Evolutionary conservation across 2,888 invertebrate species (phyloP).

Genomic region (Lymantria dispar): DNA sequence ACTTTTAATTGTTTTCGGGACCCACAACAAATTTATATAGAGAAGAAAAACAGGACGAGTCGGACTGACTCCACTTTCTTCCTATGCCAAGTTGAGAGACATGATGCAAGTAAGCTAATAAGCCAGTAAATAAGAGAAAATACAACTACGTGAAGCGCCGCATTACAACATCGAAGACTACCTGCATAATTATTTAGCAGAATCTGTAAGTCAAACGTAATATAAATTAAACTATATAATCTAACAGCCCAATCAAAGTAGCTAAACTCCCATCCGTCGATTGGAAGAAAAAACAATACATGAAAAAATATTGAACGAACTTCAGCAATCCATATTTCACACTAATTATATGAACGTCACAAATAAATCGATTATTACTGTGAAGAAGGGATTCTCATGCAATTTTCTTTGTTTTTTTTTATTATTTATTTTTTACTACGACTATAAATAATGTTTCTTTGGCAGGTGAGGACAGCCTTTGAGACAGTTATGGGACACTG

Average conservation of each 20-base stretch:
- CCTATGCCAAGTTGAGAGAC: too few relatives aligned
- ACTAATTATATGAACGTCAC: constrained; percentile 70
- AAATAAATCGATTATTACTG: constrained; percentile 72
- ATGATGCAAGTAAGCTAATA: too few relatives aligned
- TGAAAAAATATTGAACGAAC: too few relatives aligned
- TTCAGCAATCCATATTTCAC: constrained; percentile 61
- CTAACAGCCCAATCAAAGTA: not conserved
- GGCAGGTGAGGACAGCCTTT: constrained; percentile 68
- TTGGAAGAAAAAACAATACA: not conserved
- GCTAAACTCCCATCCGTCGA: not conserved
- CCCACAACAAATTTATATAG: too few relatives aligned
- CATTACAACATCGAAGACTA: too few relatives aligned
- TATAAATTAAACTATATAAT: not conserved
- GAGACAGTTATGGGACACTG: constrained; percentile 23
- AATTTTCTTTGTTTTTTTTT: constrained; percentile 28
- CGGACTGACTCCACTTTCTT: too few relatives aligned
- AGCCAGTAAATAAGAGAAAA: too few relatives aligned
- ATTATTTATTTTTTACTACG: constrained; percentile 5
- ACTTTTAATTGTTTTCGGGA: too few relatives aligned
- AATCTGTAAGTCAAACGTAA: too few relatives aligned
- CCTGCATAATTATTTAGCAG: too few relatives aligned
- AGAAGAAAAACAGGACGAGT: too few relatives aligned
- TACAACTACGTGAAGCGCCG: too few relatives aligned
- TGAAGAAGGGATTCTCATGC: constrained; percentile 31
- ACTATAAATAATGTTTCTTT: constrained; percentile 67